Base-by-base conservation (phyloP, 2,113 vertebrate species). In the Oncorhynchus tshawytscha region DNA sequence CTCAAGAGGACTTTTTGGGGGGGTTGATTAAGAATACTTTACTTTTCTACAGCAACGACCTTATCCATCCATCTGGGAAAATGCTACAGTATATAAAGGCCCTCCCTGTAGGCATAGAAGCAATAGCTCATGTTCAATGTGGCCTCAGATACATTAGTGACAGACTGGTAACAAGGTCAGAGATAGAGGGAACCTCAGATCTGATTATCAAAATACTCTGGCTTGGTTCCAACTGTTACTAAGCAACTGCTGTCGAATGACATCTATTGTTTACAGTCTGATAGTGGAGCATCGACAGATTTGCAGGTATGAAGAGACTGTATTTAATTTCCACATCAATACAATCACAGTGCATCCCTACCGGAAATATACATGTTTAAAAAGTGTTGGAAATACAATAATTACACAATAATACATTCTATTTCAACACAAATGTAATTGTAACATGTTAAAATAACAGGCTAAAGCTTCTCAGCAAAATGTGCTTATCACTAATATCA, bases 171-270 rank as follows among this genome's bases (percentile, higher is more conserved):
- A 80, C 80, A 84, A 84, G 82, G 39, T 78, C 84, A 57, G 13
- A 57, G 64, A 71, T 66, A 74, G 45, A 66, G 78, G 57, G 62
- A 54, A 59, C 27, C 72, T 76, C 78, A 68, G 77, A 66, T 74
- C 68, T 79, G 65, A 84, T 77, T 78, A 82, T 84, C 80, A 75
- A 80, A 81, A 81, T 75, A 60, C 67, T 70, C 66, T 75, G 68
- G 60, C 71, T 45, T 45, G 39, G 39, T 45, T 45, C 39, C 39
- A 45, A 45, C 39, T 78, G 81, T 87, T 87, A 81, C 85, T 78
- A 84, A 70, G 82, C 78, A 82, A 84, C 82, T 68, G 70, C 66
- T 62, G 48, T 78, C 62, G 48, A 68, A 11, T 66, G 31, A 68
- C 13, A 12, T n/a, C 31, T 45, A n/a, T 49, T n/a, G 54, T 25